Conservation (phyloP, 2,113 vertebrate genomes). For the Azemiops feae region DNA sequence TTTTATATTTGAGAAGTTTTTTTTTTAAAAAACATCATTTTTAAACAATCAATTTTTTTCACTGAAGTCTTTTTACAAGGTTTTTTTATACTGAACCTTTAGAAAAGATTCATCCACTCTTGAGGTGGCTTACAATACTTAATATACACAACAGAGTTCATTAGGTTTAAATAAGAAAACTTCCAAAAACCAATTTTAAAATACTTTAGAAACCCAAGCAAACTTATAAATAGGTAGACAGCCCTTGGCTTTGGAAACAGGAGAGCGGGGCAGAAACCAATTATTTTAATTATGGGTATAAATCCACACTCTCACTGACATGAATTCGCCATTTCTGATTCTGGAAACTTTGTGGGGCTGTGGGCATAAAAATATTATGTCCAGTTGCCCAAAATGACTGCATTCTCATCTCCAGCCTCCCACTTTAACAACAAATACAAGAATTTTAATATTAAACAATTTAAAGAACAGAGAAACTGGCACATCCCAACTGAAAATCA, state of each 20-base stretch:
- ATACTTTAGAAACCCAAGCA: background rate
- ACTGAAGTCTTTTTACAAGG: background rate
- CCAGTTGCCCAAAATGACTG: background rate
- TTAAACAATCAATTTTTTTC: background rate
- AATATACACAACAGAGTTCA: background rate
- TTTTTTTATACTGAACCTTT: background rate
- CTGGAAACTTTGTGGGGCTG: background rate
- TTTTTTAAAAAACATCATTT: background rate
- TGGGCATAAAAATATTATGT: background rate
- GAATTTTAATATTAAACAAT: background rate
- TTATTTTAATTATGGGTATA: background rate
- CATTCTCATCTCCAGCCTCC: background rate
- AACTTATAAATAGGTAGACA: background rate
- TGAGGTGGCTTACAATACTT: background rate
- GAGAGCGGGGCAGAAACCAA: background rate
- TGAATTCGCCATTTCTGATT: background rate
- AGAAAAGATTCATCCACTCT: background rate
- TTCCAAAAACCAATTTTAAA: background rate
- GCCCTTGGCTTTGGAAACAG: background rate
- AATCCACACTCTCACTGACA: background rate
- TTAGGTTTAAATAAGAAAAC: background rate
- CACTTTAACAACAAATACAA: background rate
- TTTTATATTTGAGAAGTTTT: background rate
- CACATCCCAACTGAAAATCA: background rate
- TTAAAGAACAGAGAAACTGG: background rate